These are phyloP conservation scores for Tetragnatha montana DNA, from an alignment of 2,888 invertebrate species.

Conservation along the genomic window DNA sequence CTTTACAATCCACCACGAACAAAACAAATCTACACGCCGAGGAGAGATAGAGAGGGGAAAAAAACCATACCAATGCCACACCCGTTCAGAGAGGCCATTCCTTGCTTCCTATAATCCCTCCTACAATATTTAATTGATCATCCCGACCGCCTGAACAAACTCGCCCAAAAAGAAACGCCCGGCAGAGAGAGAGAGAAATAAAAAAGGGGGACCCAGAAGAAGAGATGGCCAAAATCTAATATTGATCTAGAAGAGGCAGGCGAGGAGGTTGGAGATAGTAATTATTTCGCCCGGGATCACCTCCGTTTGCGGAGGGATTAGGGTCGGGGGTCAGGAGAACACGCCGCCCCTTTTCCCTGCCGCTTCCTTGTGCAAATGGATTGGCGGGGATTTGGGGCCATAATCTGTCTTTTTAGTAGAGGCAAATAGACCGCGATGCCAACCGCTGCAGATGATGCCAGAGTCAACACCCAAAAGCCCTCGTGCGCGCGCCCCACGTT, in stretches of 20 bases:
- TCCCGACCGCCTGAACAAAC: neutral
- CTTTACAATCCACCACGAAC: too few species aligned
- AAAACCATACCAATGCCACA: too few species aligned
- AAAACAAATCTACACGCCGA: too few species aligned
- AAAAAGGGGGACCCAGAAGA: neutral
- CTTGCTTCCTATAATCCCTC: neutral
- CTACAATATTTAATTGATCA: neutral
- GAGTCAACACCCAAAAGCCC: slow-evolving; percentile 47
- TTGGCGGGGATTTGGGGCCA: slow-evolving; percentile 62
- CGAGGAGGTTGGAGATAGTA: slow-evolving; percentile 55
- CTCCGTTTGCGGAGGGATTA: slow-evolving; percentile 67
- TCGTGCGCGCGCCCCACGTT: slow-evolving; percentile 1
- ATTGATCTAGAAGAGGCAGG: slow-evolving; percentile 61
- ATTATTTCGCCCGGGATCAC: slow-evolving; percentile 64
- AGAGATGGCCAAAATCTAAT: slow-evolving; percentile 58
- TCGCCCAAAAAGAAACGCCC: slow-evolving; percentile 13
- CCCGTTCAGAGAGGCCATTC: neutral
- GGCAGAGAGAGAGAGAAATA: slow-evolving; percentile 15
- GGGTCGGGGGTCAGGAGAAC: slow-evolving; percentile 57
- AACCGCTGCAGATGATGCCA: slow-evolving; percentile 55
- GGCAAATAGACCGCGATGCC: slow-evolving; percentile 59
- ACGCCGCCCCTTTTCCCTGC: slow-evolving; percentile 18
- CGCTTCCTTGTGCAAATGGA: slow-evolving; percentile 68
- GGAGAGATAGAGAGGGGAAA: too few species aligned
- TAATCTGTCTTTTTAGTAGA: slow-evolving; percentile 68